Evolutionary conservation across 2,888 invertebrate genomes (phyloP).

Genomic region (Sinhomidia bicolor): DNA sequence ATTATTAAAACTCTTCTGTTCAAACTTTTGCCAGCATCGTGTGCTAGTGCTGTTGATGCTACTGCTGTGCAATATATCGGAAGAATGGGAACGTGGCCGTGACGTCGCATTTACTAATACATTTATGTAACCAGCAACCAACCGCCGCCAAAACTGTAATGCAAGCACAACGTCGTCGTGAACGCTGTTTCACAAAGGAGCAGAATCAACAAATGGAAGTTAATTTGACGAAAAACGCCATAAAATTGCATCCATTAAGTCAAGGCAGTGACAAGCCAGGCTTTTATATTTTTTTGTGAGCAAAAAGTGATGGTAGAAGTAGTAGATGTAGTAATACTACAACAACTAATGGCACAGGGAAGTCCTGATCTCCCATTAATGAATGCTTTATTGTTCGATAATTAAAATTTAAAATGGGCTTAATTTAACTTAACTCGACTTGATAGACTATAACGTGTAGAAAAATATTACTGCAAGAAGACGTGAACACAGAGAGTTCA

Average conservation of each 20-base stretch:
- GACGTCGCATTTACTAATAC: slow-evolving; percentile 70
- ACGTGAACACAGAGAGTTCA: not conserved
- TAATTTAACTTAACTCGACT: slow-evolving; percentile 70
- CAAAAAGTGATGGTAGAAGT: not conserved
- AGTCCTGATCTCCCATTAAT: slow-evolving; percentile 72
- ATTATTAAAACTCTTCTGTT: slow-evolving; percentile 17
- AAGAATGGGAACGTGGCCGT: slow-evolving; percentile 74
- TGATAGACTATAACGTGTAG: slow-evolving; percentile 52
- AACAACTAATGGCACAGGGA: slow-evolving; percentile 47
- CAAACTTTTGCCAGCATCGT: slow-evolving; percentile 8
- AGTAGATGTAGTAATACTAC: not conserved
- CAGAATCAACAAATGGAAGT: slow-evolving; percentile 67
- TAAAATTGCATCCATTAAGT: slow-evolving; percentile 74
- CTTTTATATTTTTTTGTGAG: not conserved
- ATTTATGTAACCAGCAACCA: slow-evolving; percentile 25
- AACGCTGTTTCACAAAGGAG: slow-evolving; percentile 17
- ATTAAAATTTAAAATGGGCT: slow-evolving; percentile 75
- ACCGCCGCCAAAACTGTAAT: not conserved
- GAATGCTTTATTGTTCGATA: slow-evolving; percentile 71
- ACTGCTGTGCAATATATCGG: slow-evolving; percentile 19
- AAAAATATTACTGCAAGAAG: not conserved
- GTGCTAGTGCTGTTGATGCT: too few relatives aligned
- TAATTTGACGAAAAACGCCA: slow-evolving; percentile 73
- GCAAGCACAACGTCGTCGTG: slow-evolving; percentile 2
- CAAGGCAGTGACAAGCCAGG: slow-evolving; percentile 62